Evolutionary conservation across 2,113 vertebrate genomes (phyloP).

Genomic region (Promerops cafer): DNA sequence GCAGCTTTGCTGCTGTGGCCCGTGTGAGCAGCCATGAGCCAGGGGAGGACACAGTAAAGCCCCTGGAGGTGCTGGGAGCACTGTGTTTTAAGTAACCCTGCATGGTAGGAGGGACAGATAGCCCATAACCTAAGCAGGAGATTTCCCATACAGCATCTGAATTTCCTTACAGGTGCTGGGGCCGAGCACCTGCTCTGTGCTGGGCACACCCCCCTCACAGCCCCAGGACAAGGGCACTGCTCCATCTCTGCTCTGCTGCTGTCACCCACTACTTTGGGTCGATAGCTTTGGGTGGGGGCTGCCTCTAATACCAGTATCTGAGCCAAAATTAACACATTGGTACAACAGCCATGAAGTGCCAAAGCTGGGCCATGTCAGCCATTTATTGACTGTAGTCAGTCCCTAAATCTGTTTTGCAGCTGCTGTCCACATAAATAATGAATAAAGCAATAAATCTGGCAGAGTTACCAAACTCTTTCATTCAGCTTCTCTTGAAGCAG

Average conservation of each 20-base stretch:
- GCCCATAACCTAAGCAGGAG: no score
- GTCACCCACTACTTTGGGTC: background rate
- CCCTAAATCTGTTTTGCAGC: background rate
- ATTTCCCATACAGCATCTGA: fast-evolving
- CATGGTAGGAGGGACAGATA: background rate
- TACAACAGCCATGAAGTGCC: background rate
- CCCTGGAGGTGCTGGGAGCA: background rate
- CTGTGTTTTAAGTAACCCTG: background rate
- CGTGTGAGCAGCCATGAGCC: background rate
- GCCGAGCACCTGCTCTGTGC: background rate
- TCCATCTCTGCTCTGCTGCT: background rate
- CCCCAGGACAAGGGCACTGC: background rate
- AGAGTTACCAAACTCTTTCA: background rate
- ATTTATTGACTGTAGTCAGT: background rate
- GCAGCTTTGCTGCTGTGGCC: background rate
- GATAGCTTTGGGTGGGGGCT: background rate
- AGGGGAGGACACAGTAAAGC: background rate
- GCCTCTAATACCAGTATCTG: fast-evolving
- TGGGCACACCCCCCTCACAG: background rate
- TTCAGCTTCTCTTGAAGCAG: background rate
- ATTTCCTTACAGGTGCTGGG: fast-evolving
- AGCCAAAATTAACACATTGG: background rate
- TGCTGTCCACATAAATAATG: slow-evolving; percentile 12
- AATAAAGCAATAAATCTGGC: background rate
- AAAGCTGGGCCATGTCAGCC: background rate